Base-by-base conservation (phyloP, 2,888 invertebrate genomes). In the Julus scandinavius region DNA sequence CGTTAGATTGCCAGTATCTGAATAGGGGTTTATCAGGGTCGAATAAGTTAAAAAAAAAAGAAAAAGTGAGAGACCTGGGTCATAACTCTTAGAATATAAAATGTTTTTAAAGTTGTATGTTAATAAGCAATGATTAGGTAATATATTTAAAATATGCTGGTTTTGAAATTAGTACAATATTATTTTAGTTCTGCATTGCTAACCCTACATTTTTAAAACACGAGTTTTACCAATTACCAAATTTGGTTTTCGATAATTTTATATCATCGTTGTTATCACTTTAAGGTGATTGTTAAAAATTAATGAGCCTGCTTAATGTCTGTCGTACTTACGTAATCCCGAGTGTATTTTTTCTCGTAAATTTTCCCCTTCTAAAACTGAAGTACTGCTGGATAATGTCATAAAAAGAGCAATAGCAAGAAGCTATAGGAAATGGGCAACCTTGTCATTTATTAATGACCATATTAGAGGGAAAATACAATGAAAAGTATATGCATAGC, bases 371-470 rank as follows among this genome's bases (percentile, higher is more conserved):
- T 72, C 72, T 9, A 2, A 72, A 72, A 29, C 20, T 72, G 72
- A 72, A 72, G 72, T 72, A 72, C 72, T 72, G 29, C 72, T 72
- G 72, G 72, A 72, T 72, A 72, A 29, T 72, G 72, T 72, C 72
- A 72, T 72, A 72, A 72, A 72, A 72, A 72, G 72, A 4, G 72
- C 72, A 20, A 7, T 72, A 20, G 72, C 72, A 72, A 29, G 29
- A 20, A 72, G 72, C 72, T n/a, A 72, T 72, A 29, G 72, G 72
- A 72, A 72, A 72, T 72, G 29, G 72, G 72, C 72, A 72, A n/a
- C 72, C 72, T 72, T 72, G 72, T 72, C 72, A 72, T 72, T 72
- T 72, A 72, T 72, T 72, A 72, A 72, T 72, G 72, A 72, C 29
- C 72, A 72, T 20, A 72, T 72, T 72, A 72, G 72, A 72, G 72